These are phyloP conservation scores for Andrena praecox DNA, from an alignment of 2,888 invertebrate species.

Conservation along the genomic window DNA sequence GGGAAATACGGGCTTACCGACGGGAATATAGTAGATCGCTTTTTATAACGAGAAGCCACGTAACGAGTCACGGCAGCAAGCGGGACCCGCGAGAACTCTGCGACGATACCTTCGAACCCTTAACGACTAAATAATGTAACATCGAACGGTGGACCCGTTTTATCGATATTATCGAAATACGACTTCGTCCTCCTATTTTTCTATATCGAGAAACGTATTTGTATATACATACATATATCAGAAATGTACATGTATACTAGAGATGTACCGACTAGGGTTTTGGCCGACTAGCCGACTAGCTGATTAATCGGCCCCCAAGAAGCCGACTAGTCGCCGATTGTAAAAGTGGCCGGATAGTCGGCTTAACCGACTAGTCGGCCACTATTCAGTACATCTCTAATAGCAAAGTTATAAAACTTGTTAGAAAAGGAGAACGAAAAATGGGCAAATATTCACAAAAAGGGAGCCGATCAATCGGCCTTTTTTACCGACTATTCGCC, in stretches of 20 bases:
- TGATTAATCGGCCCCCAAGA: too few species aligned
- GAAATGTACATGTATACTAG: conserved; percentile 14
- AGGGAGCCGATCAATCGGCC: too few species aligned
- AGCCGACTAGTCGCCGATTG: too few species aligned
- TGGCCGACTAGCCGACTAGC: too few species aligned
- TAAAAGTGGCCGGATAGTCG: too few species aligned
- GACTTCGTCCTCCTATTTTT: conserved; percentile 51
- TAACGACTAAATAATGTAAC: conserved; percentile 20
- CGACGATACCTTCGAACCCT: conserved; percentile 14
- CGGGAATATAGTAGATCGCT: neutral
- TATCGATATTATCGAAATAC: neutral
- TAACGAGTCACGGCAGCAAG: conserved; percentile 1
- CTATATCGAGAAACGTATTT: conserved; percentile 39
- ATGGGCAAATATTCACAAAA: too few species aligned
- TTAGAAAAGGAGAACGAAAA: too few species aligned
- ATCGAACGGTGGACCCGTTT: conserved; percentile 39
- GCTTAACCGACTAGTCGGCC: too few species aligned
- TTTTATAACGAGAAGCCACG: neutral
- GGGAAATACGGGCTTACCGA: neutral
- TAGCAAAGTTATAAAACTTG: too few species aligned
- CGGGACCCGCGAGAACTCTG: neutral
- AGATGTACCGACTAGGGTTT: too few species aligned
- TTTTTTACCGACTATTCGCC: too few species aligned
- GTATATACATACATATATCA: conserved; percentile 34
- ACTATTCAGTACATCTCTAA: too few species aligned